These are phyloP conservation scores for Stramonita haemastoma DNA, from an alignment of 2,888 invertebrate species.

Conservation along the genomic window DNA sequence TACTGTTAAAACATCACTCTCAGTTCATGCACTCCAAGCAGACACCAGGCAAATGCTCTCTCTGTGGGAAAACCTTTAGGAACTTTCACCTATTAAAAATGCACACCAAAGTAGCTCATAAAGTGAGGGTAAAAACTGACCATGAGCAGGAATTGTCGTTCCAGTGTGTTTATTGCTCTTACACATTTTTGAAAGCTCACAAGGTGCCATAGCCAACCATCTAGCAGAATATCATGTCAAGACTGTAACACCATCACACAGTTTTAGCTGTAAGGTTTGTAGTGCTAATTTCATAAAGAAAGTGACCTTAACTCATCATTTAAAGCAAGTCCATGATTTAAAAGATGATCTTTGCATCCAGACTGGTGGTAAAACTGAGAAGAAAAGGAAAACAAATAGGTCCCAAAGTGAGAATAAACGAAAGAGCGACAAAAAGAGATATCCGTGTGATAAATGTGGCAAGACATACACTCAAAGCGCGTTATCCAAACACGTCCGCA, in stretches of 20 bases:
- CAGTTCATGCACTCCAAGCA: slow-evolving; percentile 26
- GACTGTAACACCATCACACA: neutral
- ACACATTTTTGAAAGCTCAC: neutral
- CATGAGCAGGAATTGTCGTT: neutral
- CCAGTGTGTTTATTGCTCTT: neutral
- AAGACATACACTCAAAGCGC: neutral
- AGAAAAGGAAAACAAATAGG: neutral
- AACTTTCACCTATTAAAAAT: neutral
- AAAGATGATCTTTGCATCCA: neutral
- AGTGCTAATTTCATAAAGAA: neutral
- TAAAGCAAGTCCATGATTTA: neutral
- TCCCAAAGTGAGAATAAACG: neutral
- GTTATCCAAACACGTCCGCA: neutral
- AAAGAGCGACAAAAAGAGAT: neutral
- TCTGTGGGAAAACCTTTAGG: slow-evolving; percentile 2
- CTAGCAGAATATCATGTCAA: neutral
- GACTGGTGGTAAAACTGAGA: no score
- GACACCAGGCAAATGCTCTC: neutral
- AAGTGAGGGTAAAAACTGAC: neutral
- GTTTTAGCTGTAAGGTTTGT: neutral
- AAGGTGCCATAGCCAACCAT: neutral
- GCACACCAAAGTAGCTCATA: neutral
- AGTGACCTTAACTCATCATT: neutral
- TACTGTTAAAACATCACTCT: neutral
- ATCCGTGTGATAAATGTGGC: slow-evolving; percentile 28